Evolutionary conservation across 2,888 invertebrate genomes (phyloP).

Genomic region (Philonicus albiceps): DNA sequence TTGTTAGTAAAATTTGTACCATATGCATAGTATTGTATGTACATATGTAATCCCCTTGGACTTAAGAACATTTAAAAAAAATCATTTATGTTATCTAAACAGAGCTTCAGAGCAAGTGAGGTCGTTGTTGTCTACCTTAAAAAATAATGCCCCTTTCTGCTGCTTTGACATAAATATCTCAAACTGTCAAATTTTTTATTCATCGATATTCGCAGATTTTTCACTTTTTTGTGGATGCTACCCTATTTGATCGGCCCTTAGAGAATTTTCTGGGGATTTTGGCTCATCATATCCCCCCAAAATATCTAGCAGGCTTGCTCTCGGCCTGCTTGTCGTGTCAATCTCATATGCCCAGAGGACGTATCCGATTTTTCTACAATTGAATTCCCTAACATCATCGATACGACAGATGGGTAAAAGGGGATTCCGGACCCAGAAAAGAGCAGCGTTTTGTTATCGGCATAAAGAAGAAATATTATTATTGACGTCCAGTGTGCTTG

Average conservation of each 20-base stretch:
- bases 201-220: constrained; percentile 52
- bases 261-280: constrained; percentile 41
- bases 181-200: constrained; percentile 53
- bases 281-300: constrained; percentile 34
- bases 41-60: neutral
- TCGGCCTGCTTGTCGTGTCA: constrained; percentile 12
- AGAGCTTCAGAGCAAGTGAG: neutral
- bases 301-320: constrained; percentile 10
- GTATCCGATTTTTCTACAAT: constrained; percentile 34
- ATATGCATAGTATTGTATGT: too few species aligned
- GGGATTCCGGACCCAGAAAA: constrained; percentile 17
- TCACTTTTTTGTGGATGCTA: constrained; percentile 49
- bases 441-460: constrained; percentile 5
- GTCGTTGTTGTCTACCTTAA: neutral
- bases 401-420: constrained; percentile 28
- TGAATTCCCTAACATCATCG: constrained; percentile 27
- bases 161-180: constrained; percentile 50
- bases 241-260: constrained; percentile 45
- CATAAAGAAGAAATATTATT: constrained; percentile 41
- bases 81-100: neutral
- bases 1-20: too few species aligned
- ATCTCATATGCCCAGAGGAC: constrained; percentile 42
- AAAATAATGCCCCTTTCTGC: neutral
- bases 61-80: neutral
- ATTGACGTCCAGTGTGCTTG: constrained; percentile 43